These are phyloP conservation scores for Hanleya hanleyi DNA, from an alignment of 2,888 invertebrate species.

Conservation along the genomic window DNA sequence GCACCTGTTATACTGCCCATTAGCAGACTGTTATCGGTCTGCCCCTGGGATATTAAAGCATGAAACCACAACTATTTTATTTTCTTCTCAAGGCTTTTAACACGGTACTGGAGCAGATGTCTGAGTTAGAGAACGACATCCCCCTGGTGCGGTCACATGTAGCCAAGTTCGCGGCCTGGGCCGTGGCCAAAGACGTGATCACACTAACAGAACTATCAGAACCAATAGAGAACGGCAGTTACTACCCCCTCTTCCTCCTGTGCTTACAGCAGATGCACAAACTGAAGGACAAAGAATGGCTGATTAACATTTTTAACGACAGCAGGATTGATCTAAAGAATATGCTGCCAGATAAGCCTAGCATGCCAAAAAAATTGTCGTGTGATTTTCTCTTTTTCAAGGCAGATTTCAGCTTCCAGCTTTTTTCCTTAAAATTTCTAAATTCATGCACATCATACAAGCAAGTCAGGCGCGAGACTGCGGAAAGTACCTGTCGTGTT, in stretches of 20 bases:
- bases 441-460: too few relatives aligned
- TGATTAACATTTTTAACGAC: conserved; percentile 85
- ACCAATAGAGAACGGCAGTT: conserved; percentile 85
- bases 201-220: conserved; percentile 84
- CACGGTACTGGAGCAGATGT: conserved; percentile 78
- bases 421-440: too few relatives aligned
- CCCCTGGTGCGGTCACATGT: conserved; percentile 82
- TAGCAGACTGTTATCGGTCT: too few relatives aligned
- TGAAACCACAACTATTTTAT: background rate
- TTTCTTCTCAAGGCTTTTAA: conserved; percentile 65
- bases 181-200: conserved; percentile 79
- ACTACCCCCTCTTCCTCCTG: conserved; percentile 90
- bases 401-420: too few relatives aligned
- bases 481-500: too few relatives aligned
- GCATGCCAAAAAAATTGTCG: too few relatives aligned
- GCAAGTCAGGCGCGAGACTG: too few relatives aligned
- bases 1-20: too few relatives aligned
- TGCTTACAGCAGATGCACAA: conserved; percentile 88
- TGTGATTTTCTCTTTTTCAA: too few relatives aligned
- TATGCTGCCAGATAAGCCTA: conserved; percentile 80
- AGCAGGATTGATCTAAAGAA: conserved; percentile 85
- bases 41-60: too few relatives aligned
- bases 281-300: conserved; percentile 82
- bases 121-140: conserved; percentile 82
- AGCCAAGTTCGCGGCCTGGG: conserved; percentile 77